Evolutionary conservation across 2,113 vertebrate species (phyloP), one percentile per base, ranked within the genome.

Genomic region (Geococcyx californianus): DNA sequence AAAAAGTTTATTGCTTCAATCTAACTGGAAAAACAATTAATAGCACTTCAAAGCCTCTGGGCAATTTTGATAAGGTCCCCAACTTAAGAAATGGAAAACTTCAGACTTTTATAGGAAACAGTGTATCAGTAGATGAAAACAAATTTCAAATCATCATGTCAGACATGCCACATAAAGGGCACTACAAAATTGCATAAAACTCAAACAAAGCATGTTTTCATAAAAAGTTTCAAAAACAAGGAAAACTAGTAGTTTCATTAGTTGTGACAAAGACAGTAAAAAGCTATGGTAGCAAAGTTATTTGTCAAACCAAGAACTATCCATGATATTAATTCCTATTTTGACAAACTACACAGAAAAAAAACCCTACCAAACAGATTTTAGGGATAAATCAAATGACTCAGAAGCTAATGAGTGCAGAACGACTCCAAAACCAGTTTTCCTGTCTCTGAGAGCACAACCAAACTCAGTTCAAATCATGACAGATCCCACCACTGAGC

Each of bases 191-290:
- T 23, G 40, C 42, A 82, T 55, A 73, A 82, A 90, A 93, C 49
- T 78, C 55, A n/a, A 96, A 87, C 72, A 73, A 95, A 96, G 60
- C 54, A 70, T 54, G n/a, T n/a, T n/a, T 59, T 93, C 69, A 97
- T 7, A 76, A 96, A 92, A 77, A 51, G 56, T 3, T 82, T 92
- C 79, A 88, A 72, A 60, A 83, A 75, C 33, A 95, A 4, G 8
- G 66, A 92, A 40, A 93, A 94, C 40, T 72, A 62, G 42, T 49
- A 16, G 42, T 60, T 95, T 64, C 11, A 51, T 52, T 42, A 68
- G 26, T 60, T 80, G 52, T 75, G 33, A 33, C 72, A 92, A 94
- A 96, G 52, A 47, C 63, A 94, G 49, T 34, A 44, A 79, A 94
- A 69, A 25, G 0, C 29, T 24, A 51, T 44, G 20, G 52, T 58